Evolutionary conservation across 1,140 invertebrate genomes (phyloP).

Genomic region (Helicoverpa armigera): DNA sequence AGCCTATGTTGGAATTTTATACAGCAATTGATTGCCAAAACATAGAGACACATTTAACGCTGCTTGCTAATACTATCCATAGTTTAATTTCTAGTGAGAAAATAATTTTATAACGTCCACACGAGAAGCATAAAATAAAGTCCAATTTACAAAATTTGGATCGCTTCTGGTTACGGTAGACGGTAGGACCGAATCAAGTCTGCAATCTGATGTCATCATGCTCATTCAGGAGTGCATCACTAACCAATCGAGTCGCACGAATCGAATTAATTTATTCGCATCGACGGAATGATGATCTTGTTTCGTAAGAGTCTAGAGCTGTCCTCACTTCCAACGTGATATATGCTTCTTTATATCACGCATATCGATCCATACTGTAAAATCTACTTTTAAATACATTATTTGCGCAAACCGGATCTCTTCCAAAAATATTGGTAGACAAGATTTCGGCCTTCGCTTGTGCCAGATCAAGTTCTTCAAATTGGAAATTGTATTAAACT

Average conservation of each 20-base stretch:
- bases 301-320: slow-evolving; percentile 1
- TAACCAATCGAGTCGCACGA: not conserved
- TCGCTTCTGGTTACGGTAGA: too few species aligned
- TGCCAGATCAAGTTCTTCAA: slow-evolving; percentile 16
- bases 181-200: slow-evolving; percentile 10
- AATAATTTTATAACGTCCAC: not conserved
- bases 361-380: not conserved
- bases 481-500: slow-evolving; percentile 43
- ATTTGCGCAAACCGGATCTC: slow-evolving; percentile 9
- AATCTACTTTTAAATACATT: not conserved
- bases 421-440: slow-evolving; percentile 24
- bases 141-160: not conserved
- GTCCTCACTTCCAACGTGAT: not conserved
- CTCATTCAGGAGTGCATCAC: slow-evolving; percentile 30
- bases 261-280: slow-evolving; percentile 14
- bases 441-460: slow-evolving; percentile 19
- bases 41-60: slow-evolving; percentile 27
- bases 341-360: not conserved
- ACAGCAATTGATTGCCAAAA: slow-evolving; percentile 25
- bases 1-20: slow-evolving; percentile 17
- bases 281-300: slow-evolving; percentile 25
- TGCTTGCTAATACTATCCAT: slow-evolving; percentile 1
- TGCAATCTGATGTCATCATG: slow-evolving; percentile 42
- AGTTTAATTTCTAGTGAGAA: slow-evolving; percentile 27
- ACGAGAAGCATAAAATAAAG: too few species aligned